Evolutionary conservation across 2,888 invertebrate genomes (phyloP).

Genomic region (Willowsia nigromaculata): DNA sequence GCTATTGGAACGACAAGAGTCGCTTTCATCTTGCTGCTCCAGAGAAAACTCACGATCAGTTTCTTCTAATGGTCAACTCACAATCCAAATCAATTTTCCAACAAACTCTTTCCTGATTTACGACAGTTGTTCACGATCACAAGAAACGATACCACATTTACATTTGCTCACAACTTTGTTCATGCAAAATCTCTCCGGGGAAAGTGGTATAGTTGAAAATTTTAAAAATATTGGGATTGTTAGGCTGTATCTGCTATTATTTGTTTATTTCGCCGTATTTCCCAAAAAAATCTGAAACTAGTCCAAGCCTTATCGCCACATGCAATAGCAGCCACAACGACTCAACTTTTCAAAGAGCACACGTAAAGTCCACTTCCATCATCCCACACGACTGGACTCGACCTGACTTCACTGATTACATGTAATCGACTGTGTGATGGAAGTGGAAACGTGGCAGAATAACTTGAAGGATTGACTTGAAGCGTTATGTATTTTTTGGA

Average conservation of each 20-base stretch:
- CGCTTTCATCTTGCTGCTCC: conserved; percentile 49
- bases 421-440: conserved; percentile 56
- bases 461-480: not conserved
- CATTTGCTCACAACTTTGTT: not conserved
- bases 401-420: conserved; percentile 67
- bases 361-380: conserved; percentile 30
- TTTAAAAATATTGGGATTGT: not conserved
- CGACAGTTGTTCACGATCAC: not conserved
- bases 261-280: not conserved
- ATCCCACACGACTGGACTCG: conserved; percentile 16
- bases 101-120: not conserved
- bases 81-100: not conserved
- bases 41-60: not conserved
- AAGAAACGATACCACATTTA: not conserved
- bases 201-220: not conserved
- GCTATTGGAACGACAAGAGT: conserved; percentile 45
- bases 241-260: not conserved
- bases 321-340: not conserved
- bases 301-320: not conserved
- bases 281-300: not conserved
- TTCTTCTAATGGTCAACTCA: not conserved
- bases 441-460: conserved; percentile 57
- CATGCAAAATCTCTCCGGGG: not conserved
- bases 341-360: not conserved
- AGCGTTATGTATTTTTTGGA: conserved; percentile 23